Percentiles rank a stretch among this genome's conserved stretches.
These are phyloP conservation scores for Nettapus auritus DNA, from an alignment of 2,113 vertebrate genomes.

Conservation along the genomic window DNA sequence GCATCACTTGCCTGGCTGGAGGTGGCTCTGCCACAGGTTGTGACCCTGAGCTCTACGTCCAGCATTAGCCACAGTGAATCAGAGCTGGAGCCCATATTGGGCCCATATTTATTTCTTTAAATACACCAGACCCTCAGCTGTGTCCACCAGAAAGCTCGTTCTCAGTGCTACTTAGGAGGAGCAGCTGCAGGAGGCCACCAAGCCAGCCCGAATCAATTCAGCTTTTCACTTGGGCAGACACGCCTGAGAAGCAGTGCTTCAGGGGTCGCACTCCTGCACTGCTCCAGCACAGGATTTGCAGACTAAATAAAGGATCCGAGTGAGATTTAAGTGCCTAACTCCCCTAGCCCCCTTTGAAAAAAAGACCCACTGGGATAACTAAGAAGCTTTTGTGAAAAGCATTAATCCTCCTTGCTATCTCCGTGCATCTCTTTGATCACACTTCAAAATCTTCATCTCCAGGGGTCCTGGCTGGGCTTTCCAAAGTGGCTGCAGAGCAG, in stretches of 20 bases:
- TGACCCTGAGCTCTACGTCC: neutral
- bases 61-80: neutral
- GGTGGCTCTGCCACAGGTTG: fast-evolving
- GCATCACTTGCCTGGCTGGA: neutral
- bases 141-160: neutral
- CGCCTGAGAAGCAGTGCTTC: neutral
- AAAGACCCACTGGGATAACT: neutral
- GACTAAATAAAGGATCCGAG: slow-evolving; percentile 22
- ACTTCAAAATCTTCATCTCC: slow-evolving; percentile 29
- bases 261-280: slow-evolving; percentile 12
- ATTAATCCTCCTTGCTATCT: slow-evolving; percentile 37
- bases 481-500: neutral
- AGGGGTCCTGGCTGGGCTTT: neutral
- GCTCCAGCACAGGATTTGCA: neutral
- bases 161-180: neutral
- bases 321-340: slow-evolving; percentile 44
- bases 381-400: slow-evolving; percentile 6
- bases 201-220: slow-evolving; percentile 30
- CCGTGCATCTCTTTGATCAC: slow-evolving; percentile 15
- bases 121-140: neutral
- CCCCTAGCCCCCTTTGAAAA: slow-evolving; percentile 13
- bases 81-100: neutral
- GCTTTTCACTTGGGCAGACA: slow-evolving; percentile 20
- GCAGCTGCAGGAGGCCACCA: slow-evolving; percentile 50
- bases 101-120: neutral